A percentile compares a stretch with the other conserved stretches of the same genome.
These are phyloP conservation scores for Dicrostonyx torquatus DNA, from an alignment of 2,797 vertebrate species.

Conservation along the genomic window DNA sequence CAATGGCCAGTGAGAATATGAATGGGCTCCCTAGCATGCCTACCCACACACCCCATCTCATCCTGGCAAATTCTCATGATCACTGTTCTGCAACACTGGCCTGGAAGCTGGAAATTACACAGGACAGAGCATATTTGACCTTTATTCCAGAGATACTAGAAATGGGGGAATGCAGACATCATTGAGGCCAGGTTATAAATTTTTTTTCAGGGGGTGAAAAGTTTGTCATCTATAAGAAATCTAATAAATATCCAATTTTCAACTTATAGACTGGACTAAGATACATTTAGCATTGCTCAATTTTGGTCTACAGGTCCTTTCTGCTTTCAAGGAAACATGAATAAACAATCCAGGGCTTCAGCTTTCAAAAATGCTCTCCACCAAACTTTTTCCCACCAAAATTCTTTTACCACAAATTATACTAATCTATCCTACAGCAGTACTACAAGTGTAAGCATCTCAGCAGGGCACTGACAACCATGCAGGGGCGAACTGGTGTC, in stretches of 20 bases:
- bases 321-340: background rate
- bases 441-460: background rate
- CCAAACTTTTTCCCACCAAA: background rate
- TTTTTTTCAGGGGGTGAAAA: slow-evolving; percentile 13
- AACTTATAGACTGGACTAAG: background rate
- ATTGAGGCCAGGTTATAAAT: background rate
- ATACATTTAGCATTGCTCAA: background rate
- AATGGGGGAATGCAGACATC: slow-evolving; percentile 19
- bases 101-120: background rate
- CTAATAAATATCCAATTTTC: slow-evolving; percentile 1
- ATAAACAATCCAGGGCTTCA: background rate
- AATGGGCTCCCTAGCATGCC: background rate
- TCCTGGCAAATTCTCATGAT: background rate
- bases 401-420: background rate
- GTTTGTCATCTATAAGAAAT: slow-evolving; percentile 2
- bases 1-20: background rate
- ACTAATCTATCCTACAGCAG: background rate
- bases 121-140: background rate
- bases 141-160: background rate
- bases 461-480: background rate
- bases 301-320: background rate
- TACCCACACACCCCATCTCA: background rate
- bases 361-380: background rate
- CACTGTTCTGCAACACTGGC: background rate
- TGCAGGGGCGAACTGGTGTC: background rate